Conservation (phyloP, 2,888 invertebrate species). For the Lasioglossum morio region DNA sequence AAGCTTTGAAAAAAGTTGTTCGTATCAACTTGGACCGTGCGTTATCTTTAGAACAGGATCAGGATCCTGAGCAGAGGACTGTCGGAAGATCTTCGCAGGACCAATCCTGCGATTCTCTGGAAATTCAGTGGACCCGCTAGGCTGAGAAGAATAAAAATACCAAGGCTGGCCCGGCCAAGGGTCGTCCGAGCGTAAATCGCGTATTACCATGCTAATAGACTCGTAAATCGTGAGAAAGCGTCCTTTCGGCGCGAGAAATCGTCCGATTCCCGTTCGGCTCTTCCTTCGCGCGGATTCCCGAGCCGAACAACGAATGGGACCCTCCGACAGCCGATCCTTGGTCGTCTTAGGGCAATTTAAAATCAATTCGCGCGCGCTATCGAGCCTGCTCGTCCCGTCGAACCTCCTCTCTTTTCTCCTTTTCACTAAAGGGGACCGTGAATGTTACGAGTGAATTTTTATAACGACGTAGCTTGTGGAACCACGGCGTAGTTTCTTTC, state of each 20-base stretch:
- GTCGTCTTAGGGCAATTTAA: slow-evolving; percentile 24
- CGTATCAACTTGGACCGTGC: not conserved
- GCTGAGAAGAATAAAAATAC: slow-evolving; percentile 67
- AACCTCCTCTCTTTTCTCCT: not conserved
- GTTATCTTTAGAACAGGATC: not conserved
- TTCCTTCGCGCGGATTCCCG: slow-evolving; percentile 55
- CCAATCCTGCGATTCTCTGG: slow-evolving; percentile 25
- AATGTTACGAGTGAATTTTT: not conserved
- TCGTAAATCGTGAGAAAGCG: slow-evolving; percentile 75
- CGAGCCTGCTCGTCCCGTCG: not conserved
- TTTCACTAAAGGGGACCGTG: not conserved
- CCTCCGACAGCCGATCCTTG: slow-evolving; percentile 6
- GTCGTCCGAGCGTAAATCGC: slow-evolving; percentile 73
- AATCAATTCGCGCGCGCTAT: slow-evolving; percentile 29
- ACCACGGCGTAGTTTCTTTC: not conserved
- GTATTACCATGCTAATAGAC: slow-evolving; percentile 79
- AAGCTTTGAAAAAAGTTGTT: not conserved
- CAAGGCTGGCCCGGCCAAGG: slow-evolving; percentile 63
- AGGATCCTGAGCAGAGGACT: not conserved
- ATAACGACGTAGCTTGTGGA: not conserved
- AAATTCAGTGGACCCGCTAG: slow-evolving; percentile 42
- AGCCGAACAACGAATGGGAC: slow-evolving; percentile 8
- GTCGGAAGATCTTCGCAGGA: not conserved
- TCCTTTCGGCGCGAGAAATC: slow-evolving; percentile 68
- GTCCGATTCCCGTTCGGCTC: slow-evolving; percentile 52